These are phyloP conservation scores for Microcebus tavaratra DNA, from an alignment of 2,113 vertebrate species.

Conservation along the genomic window DNA sequence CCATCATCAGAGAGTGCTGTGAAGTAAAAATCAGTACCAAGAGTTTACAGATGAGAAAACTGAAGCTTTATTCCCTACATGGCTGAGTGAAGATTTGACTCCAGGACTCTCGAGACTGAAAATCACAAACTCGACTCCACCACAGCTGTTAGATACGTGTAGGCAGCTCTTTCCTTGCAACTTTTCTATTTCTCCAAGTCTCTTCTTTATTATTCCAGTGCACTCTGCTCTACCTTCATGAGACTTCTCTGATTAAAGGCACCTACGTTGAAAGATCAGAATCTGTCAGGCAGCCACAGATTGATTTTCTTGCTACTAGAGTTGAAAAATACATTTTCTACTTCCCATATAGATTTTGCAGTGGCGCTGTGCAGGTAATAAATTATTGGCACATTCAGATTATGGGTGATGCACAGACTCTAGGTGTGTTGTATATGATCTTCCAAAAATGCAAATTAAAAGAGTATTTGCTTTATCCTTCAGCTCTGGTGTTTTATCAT, in stretches of 20 bases:
- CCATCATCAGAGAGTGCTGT: background rate
- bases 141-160: fast-evolving
- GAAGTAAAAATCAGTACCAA: background rate
- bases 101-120: background rate
- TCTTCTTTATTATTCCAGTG: background rate
- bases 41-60: background rate
- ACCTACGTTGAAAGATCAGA: constrained; percentile 50
- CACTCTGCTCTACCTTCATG: background rate
- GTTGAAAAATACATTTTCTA: constrained; percentile 54
- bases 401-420: background rate
- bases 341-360: constrained; percentile 50
- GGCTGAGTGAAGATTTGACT: background rate
- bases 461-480: background rate
- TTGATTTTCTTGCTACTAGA: constrained; percentile 62
- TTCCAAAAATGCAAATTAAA: constrained; percentile 46
- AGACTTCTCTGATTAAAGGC: constrained; percentile 44
- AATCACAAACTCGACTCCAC: fast-evolving
- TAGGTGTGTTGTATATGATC: background rate
- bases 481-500: background rate
- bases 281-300: constrained; percentile 5
- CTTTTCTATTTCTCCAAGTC: background rate
- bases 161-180: background rate
- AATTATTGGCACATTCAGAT: constrained; percentile 38
- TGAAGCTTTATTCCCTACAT: fast-evolving
- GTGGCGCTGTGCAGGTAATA: constrained; percentile 31